Base-by-base conservation (phyloP, 2,888 invertebrate species). In the Netelia fuscicornis region DNA sequence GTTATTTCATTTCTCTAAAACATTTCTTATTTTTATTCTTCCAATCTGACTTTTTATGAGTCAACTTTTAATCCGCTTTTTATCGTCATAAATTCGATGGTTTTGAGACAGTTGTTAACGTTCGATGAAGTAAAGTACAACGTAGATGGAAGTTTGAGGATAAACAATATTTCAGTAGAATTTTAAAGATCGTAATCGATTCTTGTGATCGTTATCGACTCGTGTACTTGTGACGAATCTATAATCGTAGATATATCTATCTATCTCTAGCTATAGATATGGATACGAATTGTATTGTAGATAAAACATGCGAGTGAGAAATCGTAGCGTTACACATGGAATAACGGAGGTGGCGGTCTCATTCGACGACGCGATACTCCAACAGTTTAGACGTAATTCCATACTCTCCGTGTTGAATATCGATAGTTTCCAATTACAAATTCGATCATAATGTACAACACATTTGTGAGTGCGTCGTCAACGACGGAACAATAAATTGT, bases 391-490 rank as follows among this genome's bases (percentile, higher is more conserved):
- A 68, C 68, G 64, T 44, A 13, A 62, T 60, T 42, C 42, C n/a
- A n/a, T 48, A 13, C 42, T 58, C 37, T 42, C 48, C 13, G 11
- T 56, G 37, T 52, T 5, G 10, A 11, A 37, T 54, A 65, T 42
- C 37, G 3, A 52, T 30, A 71, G 20, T 25, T 52, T 8, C 30
- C n/a, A 65, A 70, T 17, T 13, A 52, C 23, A 11, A 1, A 1
- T 10, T 17, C 37, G 10, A 25, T 11, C 6, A 9, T 11, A 23
- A 81, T 75, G 70, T 84, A 84, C 37, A 84, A 84, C 71, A 84
- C 83, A 58, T 84, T 84, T 52, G 83, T 84, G 83, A 84, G 83
- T 76, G 70, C 44, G 70, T 71, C 11, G 25, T 76, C 5, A 37
- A 37, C 48, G 44, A 71, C 58, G 37, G 65, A 6, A 37, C 37